Evolutionary conservation across 92 coral and sea anemone genomes (phyloP).

Genomic region (Bergia puertoricense): DNA sequence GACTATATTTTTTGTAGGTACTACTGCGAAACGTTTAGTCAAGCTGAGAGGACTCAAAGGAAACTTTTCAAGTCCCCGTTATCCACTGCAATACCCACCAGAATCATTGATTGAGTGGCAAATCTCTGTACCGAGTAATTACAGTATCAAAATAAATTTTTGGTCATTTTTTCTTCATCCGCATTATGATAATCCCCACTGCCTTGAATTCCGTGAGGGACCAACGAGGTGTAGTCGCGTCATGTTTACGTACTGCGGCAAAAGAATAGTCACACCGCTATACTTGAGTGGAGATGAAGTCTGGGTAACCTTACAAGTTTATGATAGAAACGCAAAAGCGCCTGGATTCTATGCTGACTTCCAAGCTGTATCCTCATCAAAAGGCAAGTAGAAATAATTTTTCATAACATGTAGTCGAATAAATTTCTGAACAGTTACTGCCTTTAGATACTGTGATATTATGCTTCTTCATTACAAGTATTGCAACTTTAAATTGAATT

Average conservation of each 20-base stretch:
- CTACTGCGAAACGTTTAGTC: background rate
- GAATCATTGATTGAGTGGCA: background rate
- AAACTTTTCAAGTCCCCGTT: background rate
- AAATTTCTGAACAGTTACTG: no score
- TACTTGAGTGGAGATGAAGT: background rate
- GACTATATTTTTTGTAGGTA: background rate
- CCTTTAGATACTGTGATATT: no score
- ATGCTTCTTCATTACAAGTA: no score
- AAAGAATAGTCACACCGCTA: background rate
- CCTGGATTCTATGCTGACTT: background rate
- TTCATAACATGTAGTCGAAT: no score
- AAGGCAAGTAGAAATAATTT: background rate
- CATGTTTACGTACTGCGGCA: background rate
- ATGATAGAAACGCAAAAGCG: background rate
- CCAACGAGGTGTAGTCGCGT: background rate
- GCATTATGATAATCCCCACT: background rate
- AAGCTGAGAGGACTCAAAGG: background rate
- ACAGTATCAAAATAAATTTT: no score
- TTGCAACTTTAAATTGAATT: no score
- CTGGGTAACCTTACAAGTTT: background rate
- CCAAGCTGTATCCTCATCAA: background rate
- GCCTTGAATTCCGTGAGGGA: background rate
- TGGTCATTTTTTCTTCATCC: background rate
- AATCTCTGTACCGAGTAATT: background rate
- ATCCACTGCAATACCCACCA: background rate